These are phyloP conservation scores for Oligia strigilis DNA, from an alignment of 2,888 invertebrate genomes.

Conservation along the genomic window DNA sequence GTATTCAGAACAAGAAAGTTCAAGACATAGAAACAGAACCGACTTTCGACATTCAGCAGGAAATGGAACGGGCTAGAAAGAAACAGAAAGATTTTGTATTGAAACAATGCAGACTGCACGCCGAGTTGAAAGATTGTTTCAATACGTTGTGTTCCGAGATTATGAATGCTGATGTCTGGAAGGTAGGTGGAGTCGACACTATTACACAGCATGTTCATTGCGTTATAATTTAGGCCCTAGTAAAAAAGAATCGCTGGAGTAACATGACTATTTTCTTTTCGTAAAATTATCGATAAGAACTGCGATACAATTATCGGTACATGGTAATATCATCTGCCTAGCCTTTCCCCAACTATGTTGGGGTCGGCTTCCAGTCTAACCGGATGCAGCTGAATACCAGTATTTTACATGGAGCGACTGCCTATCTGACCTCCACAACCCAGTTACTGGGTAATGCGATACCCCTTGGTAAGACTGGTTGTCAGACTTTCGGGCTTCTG, in stretches of 20 bases:
- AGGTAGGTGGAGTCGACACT: slow-evolving; percentile 68
- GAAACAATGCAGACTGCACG: slow-evolving; percentile 78
- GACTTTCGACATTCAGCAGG: slow-evolving; percentile 76
- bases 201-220: not conserved
- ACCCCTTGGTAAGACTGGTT: too few relatives aligned
- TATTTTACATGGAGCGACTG: too few relatives aligned
- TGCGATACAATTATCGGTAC: too few relatives aligned
- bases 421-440: too few relatives aligned
- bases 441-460: too few relatives aligned
- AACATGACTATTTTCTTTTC: not conserved
- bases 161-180: slow-evolving; percentile 76
- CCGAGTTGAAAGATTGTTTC: slow-evolving; percentile 69
- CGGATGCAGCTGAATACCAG: too few relatives aligned
- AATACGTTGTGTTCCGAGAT: slow-evolving; percentile 72
- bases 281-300: not conserved
- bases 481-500: too few relatives aligned
- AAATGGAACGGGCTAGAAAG: slow-evolving; percentile 67
- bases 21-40: slow-evolving; percentile 79
- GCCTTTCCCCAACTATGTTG: too few relatives aligned
- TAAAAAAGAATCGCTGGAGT: not conserved
- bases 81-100: slow-evolving; percentile 75
- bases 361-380: too few relatives aligned
- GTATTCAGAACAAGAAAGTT: slow-evolving; percentile 79
- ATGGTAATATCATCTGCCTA: too few relatives aligned
- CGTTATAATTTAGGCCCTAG: not conserved